Conservation (phyloP, 2,797 vertebrate species). For the Gadopsis marmoratus region DNA sequence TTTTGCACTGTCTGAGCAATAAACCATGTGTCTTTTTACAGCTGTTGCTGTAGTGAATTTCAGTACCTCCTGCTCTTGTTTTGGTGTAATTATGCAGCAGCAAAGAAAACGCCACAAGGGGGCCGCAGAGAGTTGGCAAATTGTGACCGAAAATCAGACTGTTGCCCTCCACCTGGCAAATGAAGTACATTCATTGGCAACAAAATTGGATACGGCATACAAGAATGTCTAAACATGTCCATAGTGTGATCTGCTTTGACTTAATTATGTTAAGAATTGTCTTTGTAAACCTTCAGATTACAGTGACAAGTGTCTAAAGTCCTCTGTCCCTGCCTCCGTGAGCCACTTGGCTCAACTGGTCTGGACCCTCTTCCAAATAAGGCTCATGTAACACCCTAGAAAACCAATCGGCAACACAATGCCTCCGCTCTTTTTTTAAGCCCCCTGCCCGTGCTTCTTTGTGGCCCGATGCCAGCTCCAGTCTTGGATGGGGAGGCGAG, state of each 20-base stretch:
- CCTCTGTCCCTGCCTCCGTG: neutral
- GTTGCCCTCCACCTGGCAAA: neutral
- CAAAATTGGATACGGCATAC: fast-evolving
- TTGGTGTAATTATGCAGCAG: neutral
- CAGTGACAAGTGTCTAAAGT: neutral
- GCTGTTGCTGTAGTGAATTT: slow-evolving; percentile 25
- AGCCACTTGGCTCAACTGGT: slow-evolving; percentile 25
- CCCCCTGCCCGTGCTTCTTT: slow-evolving; percentile 43
- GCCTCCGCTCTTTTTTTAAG: slow-evolving; percentile 78
- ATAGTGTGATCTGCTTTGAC: neutral
- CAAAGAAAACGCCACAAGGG: slow-evolving; percentile 32
- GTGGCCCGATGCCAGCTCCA: slow-evolving; percentile 43
- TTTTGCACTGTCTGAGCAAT: slow-evolving; percentile 59
- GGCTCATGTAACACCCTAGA: slow-evolving; percentile 58
- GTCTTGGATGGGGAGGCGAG: neutral
- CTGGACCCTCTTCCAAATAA: slow-evolving; percentile 74
- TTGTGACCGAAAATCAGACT: neutral
- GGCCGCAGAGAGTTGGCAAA: slow-evolving; percentile 40
- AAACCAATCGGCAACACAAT: slow-evolving; percentile 66
- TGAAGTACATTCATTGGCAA: neutral
- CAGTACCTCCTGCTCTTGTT: neutral
- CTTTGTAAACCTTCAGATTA: neutral
- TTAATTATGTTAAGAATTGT: neutral
- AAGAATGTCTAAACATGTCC: neutral
- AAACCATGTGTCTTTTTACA: slow-evolving; percentile 61